Conservation (phyloP, 2,113 vertebrate species). For the Nesospiza acunhae region DNA sequence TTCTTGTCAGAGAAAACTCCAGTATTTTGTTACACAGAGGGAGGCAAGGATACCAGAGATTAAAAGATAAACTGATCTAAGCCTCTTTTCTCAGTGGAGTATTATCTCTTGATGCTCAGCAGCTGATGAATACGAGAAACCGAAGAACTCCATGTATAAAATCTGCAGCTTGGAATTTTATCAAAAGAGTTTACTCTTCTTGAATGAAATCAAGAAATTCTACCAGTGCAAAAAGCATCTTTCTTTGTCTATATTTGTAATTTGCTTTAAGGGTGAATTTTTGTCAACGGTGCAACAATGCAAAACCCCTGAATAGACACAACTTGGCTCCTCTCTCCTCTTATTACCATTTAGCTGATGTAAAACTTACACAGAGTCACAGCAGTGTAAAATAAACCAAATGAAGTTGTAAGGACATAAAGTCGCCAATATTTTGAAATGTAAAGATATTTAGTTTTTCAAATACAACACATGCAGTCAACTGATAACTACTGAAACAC, state of each 20-base stretch:
- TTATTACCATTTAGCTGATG: neutral
- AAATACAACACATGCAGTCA: neutral
- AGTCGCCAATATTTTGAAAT: neutral
- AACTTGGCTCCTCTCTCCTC: neutral
- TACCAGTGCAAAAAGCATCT: neutral
- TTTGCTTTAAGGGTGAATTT: neutral
- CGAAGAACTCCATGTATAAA: neutral
- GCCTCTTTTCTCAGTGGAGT: neutral
- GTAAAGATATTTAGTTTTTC: neutral
- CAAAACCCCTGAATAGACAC: neutral
- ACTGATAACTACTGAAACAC: neutral
- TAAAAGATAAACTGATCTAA: neutral
- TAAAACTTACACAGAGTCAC: neutral
- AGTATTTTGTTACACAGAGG: neutral
- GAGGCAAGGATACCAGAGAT: neutral
- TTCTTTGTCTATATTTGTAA: neutral
- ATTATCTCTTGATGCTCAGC: slow-evolving; percentile 3
- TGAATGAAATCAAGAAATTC: neutral
- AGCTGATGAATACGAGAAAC: neutral
- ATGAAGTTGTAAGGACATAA: neutral
- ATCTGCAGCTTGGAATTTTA: neutral
- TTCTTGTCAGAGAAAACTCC: neutral
- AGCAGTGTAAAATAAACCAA: neutral
- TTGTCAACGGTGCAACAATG: neutral
- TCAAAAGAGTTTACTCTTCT: neutral